phyloP scores from a whole-genome alignment of 1,140 invertebrate genomes.

The Linepithema humile region DNA sequence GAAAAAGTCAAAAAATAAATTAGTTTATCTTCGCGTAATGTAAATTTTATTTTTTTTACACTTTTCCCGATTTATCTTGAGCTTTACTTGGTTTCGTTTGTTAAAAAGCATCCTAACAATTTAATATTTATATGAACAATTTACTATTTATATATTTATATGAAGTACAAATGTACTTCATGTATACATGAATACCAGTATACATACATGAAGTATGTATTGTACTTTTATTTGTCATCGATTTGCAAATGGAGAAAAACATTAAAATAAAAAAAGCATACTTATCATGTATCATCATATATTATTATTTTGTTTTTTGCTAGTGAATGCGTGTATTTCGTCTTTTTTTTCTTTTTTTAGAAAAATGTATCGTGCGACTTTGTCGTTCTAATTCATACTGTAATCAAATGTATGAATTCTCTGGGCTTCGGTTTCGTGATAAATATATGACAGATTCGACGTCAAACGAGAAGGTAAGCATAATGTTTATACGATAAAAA shows the following conservation, averaged over 20 bases:
- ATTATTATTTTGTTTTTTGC: neutral
- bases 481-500: neutral
- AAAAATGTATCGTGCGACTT: neutral
- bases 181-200: no score
- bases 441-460: neutral
- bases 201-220: no score
- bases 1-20: conserved; percentile 32
- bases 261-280: neutral
- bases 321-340: neutral
- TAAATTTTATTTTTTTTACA: neutral
- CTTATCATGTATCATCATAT: neutral
- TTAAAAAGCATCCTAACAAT: neutral
- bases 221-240: neutral
- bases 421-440: neutral
- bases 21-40: conserved; percentile 52
- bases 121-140: no score
- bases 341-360: neutral
- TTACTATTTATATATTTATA: no score
- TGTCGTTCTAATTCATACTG: neutral
- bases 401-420: neutral
- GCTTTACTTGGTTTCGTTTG: neutral
- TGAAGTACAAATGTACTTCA: no score
- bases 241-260: neutral
- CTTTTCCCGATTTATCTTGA: neutral
- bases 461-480: neutral